These are phyloP conservation scores for Harpegnathos saltator DNA, from an alignment of 1,140 invertebrate genomes.

Conservation along the genomic window DNA sequence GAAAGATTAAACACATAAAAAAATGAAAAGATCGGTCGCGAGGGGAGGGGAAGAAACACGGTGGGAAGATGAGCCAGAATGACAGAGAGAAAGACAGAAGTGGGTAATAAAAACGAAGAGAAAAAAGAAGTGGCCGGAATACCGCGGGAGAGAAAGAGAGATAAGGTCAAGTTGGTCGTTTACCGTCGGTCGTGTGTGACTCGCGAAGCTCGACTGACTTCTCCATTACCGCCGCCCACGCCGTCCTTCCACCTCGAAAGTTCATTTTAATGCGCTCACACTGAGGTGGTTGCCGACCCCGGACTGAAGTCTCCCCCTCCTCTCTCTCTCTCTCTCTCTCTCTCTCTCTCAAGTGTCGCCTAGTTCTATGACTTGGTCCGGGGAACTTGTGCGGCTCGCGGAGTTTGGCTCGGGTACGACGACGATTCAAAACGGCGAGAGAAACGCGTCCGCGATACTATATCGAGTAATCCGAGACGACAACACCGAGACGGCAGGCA, in stretches of 20 bases:
- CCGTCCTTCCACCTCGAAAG: slow-evolving; percentile 68
- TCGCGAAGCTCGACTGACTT: slow-evolving; percentile 77
- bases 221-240: slow-evolving; percentile 70
- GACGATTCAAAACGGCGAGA: slow-evolving; percentile 29
- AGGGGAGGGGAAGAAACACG: neutral
- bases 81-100: neutral
- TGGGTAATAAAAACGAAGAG: too few species aligned
- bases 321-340: too few species aligned
- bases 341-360: slow-evolving; percentile 55
- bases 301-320: slow-evolving; percentile 54
- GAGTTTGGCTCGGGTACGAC: neutral
- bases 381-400: slow-evolving; percentile 50
- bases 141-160: slow-evolving; percentile 43
- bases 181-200: slow-evolving; percentile 71
- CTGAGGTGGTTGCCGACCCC: slow-evolving; percentile 52
- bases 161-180: slow-evolving; percentile 74
- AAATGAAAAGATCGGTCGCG: neutral
- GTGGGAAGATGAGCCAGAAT: slow-evolving; percentile 6
- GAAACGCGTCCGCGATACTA: slow-evolving; percentile 8
- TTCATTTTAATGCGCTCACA: slow-evolving; percentile 77
- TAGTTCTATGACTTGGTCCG: slow-evolving; percentile 65
- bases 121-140: slow-evolving; percentile 64
- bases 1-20: neutral
- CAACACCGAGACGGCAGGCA: slow-evolving; percentile 34
- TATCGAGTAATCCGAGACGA: slow-evolving; percentile 47